Evolutionary conservation across 2,888 invertebrate genomes (phyloP).

Genomic region (Andricus quercusramuli): DNA sequence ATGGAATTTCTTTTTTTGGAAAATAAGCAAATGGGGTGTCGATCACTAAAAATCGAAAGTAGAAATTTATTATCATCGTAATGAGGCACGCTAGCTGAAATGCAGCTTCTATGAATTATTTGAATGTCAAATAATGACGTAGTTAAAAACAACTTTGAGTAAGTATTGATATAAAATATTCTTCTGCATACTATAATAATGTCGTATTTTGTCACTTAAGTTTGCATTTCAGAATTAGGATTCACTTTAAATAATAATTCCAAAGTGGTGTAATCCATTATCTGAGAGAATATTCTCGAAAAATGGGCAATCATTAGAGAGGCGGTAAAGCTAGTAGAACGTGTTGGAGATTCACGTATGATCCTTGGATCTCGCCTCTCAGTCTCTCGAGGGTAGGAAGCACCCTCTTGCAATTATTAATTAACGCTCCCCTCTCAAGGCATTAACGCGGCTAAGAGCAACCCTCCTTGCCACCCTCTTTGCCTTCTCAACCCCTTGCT

Average conservation of each 20-base stretch:
- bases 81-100: too few relatives aligned
- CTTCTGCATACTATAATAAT: too few relatives aligned
- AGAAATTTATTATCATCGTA: too few relatives aligned
- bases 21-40: too few relatives aligned
- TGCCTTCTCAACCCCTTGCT: conserved; percentile 64
- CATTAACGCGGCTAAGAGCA: conserved; percentile 77
- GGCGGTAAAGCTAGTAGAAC: conserved; percentile 7
- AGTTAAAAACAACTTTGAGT: too few relatives aligned
- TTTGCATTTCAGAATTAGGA: background rate
- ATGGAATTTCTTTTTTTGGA: too few relatives aligned
- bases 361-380: conserved; percentile 47
- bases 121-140: too few relatives aligned
- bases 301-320: conserved; percentile 2
- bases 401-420: conserved; percentile 77
- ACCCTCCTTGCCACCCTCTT: conserved; percentile 52
- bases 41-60: too few relatives aligned
- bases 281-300: background rate
- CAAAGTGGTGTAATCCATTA: background rate
- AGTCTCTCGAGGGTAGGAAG: conserved; percentile 49
- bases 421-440: conserved; percentile 77
- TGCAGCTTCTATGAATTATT: too few relatives aligned
- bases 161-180: too few relatives aligned
- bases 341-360: conserved; percentile 43
- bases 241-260: background rate
- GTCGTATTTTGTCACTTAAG: background rate